Evolutionary conservation across 1,140 invertebrate genomes (phyloP), one percentile per base, ranked within the genome.

Genomic region (Tetramorium alpestre): DNA sequence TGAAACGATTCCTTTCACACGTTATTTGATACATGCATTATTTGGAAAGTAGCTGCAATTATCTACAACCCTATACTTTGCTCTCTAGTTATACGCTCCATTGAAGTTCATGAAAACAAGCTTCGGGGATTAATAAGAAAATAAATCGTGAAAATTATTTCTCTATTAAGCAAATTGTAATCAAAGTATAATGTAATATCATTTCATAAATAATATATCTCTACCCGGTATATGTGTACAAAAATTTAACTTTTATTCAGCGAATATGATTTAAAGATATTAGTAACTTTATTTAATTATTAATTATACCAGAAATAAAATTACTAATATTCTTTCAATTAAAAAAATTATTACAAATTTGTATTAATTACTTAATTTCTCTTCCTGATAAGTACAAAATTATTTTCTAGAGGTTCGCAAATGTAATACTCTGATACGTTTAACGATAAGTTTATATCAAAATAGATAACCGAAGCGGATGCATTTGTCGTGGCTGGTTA

Each of bases 401-500:
- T 38, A 54, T 38, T 41, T 44, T 10, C 16, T 22, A 16, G 1
- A 6, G 6, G 18, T 60, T 65, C 3, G 22, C 41, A 22, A 80
- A 54, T 22, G 11, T 80, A 54, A 81, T 47, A 28, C 5, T 58
- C 10, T 28, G 51, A 70, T 44, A 81, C 22, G n/a, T 28, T 3
- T 25, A 47, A 60, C 13, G 13, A 62, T 49, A 73, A 38, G 44
- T 75, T 73, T 58, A 11, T 56, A 75, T 84, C 54, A 18, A 25
- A 49, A 41, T 25, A n/a, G 7, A 70, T 81, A 75, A 62, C 54
- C 80, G 44, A 75, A 60, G 58, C 38, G 51, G 41, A 82, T 82
- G 67, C 25, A 47, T 84, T 84, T 28, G 80, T 73, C 41, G 28
- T 49, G 69, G 69, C n/a, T 41, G 54, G 54, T 84, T 84, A 60